phyloP scores from a whole-genome alignment of 2,888 invertebrate species.

The Pyralis farinalis region DNA sequence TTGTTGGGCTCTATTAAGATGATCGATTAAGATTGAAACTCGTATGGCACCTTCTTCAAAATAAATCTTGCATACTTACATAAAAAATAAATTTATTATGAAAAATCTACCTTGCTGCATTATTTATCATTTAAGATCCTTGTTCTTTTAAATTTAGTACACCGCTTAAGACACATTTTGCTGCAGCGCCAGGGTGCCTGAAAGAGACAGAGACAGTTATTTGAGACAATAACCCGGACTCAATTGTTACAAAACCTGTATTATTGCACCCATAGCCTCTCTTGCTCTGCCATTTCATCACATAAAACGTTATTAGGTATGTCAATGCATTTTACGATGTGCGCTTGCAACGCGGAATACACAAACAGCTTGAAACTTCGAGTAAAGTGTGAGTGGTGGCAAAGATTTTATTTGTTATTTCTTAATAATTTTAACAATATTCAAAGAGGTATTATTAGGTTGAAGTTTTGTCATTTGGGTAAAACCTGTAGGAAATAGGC shows the following conservation, averaged over 20 bases:
- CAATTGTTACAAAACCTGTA: constrained; percentile 20
- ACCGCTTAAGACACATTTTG: neutral
- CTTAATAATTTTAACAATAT: too few relatives aligned
- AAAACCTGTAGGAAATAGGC: too few relatives aligned
- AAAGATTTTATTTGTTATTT: too few relatives aligned
- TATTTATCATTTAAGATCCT: too few relatives aligned
- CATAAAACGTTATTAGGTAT: constrained; percentile 23
- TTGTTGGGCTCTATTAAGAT: too few relatives aligned
- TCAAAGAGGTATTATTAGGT: too few relatives aligned
- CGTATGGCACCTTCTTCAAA: too few relatives aligned
- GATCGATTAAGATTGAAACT: too few relatives aligned
- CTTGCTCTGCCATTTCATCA: constrained; percentile 20
- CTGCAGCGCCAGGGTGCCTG: neutral
- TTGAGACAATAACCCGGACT: constrained; percentile 17
- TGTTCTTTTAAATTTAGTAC: neutral
- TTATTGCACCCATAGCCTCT: constrained; percentile 19
- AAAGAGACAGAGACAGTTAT: constrained; percentile 13
- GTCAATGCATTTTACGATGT: constrained; percentile 21
- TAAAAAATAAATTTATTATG: too few relatives aligned
- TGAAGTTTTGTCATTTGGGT: too few relatives aligned
- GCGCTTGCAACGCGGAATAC: constrained; percentile 16
- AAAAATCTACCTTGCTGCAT: too few relatives aligned
- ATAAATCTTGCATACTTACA: too few relatives aligned
- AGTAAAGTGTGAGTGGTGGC: constrained; percentile 13
- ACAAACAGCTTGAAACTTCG: constrained; percentile 12